Evolutionary conservation across 2,888 invertebrate species (phyloP), one percentile per base, ranked within the genome.

Genomic region (Hypolimnas misippus): DNA sequence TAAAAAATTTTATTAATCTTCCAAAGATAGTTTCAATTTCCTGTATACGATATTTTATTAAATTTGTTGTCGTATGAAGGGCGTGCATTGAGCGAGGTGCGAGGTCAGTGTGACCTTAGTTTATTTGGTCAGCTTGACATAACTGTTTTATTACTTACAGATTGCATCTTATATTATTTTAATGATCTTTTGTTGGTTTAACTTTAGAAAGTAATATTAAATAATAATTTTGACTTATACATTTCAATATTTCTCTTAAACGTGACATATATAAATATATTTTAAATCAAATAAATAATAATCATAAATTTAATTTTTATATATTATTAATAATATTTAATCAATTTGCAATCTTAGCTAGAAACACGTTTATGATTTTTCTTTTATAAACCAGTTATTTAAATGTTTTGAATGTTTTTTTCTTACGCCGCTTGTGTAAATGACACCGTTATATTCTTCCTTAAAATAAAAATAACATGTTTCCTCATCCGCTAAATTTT

Each of bases 31-130:
- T 53, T 61, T 55, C 42, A 31, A 53, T 57, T 44, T 44, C 58
- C 38, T 60, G 40, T 38, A 21, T 17, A 17, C 61, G 64, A 63
- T 53, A 64, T 42, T 55, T 33, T 55, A 50, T 54, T 63, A 61
- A 35, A 42, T 51, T 61, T 40, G 46, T 40, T 57, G 53, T 16
- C 58, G 19, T 33, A 56, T 8, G 53, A 70, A 68, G 68, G 67
- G 62, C 69, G 65, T 10, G 40, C 17, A 56, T 54, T 54, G 42
- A 31, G 38, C 44, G 58, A 66, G 62, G 69, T 59, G 38, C 44
- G 58, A 66, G 62, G 69, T 59, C 61, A 50, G 40, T n/a, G 17
- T n/a, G 64, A 56, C 62, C 62, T 69, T 57, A 33, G 7, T 38
- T 51, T 52, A 42, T 57, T 57, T 29, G 16, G 49, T 17, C 60